Evolutionary conservation across 1,140 invertebrate genomes (phyloP).

Genomic region (Archivesica marissinica): DNA sequence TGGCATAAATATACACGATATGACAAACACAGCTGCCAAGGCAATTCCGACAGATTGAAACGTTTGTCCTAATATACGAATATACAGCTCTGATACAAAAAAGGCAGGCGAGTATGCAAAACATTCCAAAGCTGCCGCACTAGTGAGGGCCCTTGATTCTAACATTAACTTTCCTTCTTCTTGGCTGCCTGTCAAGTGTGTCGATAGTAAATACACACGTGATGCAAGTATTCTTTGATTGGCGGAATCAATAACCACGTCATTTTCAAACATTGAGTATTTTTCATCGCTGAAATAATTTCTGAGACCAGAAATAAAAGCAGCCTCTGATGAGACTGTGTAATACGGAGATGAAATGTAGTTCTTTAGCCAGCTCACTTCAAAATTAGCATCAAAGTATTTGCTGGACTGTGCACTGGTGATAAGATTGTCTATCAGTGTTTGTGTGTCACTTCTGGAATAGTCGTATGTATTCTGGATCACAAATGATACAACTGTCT

Average conservation of each 20-base stretch:
- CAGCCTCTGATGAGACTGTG: conserved; percentile 82
- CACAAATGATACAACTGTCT: conserved; percentile 30
- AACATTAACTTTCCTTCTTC: conserved; percentile 75
- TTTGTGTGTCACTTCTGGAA: background rate
- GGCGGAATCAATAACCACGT: conserved; percentile 93
- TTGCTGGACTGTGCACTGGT: background rate
- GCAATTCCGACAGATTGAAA: conserved; percentile 97
- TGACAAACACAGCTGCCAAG: conserved; percentile 96
- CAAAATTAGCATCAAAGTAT: conserved; percentile 6
- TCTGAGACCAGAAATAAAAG: conserved; percentile 91
- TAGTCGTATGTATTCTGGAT: conserved; percentile 21
- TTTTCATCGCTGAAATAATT: conserved; percentile 85
- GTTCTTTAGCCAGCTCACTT: conserved; percentile 49
- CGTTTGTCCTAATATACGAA: conserved; percentile 95
- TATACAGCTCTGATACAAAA: conserved; percentile 88
- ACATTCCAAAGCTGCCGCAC: conserved; percentile 62
- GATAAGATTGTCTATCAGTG: background rate
- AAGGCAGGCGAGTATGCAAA: conserved; percentile 76
- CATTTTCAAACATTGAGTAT: conserved; percentile 87
- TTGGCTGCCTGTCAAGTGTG: conserved; percentile 65
- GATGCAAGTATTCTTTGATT: conserved; percentile 90
- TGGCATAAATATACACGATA: conserved; percentile 98
- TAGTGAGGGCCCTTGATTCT: conserved; percentile 70
- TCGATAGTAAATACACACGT: conserved; percentile 71
- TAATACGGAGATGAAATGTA: conserved; percentile 44